Conservation (phyloP, 2,797 vertebrate species). For the Centroberyx gerrardi region DNA sequence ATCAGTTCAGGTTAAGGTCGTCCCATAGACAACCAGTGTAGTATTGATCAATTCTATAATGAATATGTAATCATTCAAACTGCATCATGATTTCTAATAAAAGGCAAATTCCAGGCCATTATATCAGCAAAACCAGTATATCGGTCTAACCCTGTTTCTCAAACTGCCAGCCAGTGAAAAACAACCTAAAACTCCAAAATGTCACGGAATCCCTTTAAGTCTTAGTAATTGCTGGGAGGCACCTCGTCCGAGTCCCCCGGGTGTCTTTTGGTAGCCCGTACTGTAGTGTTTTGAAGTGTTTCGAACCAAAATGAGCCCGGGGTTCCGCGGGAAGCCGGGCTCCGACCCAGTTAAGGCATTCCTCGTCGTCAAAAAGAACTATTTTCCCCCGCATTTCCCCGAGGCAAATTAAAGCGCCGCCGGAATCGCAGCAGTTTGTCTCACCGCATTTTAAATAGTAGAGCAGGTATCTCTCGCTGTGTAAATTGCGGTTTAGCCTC, state of each 20-base stretch:
- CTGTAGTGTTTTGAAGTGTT: slow-evolving; percentile 41
- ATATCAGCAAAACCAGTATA: background rate
- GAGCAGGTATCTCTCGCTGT: slow-evolving; percentile 29
- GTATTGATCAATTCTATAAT: no score
- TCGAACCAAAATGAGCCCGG: slow-evolving; percentile 27
- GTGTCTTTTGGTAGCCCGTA: slow-evolving; percentile 21
- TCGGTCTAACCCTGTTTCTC: background rate
- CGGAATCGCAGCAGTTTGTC: slow-evolving; percentile 47
- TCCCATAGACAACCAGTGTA: no score
- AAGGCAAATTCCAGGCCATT: no score
- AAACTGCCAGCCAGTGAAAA: background rate
- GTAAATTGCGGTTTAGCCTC: background rate
- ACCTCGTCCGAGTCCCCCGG: slow-evolving; percentile 14
- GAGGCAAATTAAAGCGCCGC: slow-evolving; percentile 41
- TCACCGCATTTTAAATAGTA: slow-evolving; percentile 51
- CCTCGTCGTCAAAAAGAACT: slow-evolving; percentile 39
- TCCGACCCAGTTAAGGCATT: slow-evolving; percentile 46
- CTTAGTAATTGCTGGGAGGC: slow-evolving; percentile 21
- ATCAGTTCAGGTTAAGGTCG: background rate
- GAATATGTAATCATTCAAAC: no score
- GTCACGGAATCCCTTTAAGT: slow-evolving; percentile 32
- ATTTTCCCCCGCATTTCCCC: slow-evolving; percentile 11
- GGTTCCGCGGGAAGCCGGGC: slow-evolving; percentile 31
- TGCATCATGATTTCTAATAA: no score
- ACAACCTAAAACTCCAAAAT: slow-evolving; percentile 4